These are phyloP conservation scores for Zelleria hepariella DNA, from an alignment of 2,888 invertebrate genomes.

Conservation along the genomic window DNA sequence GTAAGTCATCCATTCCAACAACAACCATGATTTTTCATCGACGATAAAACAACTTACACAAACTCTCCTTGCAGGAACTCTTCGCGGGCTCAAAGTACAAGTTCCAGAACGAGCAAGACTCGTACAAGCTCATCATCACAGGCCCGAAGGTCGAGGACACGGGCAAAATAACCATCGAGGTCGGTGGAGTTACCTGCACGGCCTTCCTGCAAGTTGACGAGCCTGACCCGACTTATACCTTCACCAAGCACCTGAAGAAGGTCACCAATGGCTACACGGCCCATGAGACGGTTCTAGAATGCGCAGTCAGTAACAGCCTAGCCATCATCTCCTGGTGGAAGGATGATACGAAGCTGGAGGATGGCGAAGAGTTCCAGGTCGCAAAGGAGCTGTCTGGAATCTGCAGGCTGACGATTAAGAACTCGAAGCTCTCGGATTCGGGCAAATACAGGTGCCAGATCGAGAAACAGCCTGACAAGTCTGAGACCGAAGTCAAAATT, in stretches of 20 bases:
- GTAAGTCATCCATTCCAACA: no score
- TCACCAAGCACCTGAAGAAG: constrained; percentile 91
- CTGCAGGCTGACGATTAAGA: constrained; percentile 89
- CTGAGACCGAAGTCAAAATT: constrained; percentile 84
- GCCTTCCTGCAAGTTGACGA: constrained; percentile 97
- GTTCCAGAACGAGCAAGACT: constrained; percentile 92
- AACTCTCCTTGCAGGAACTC: constrained; percentile 78
- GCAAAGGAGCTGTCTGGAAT: constrained; percentile 94
- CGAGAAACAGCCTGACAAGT: constrained; percentile 90
- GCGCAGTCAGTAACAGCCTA: constrained; percentile 93
- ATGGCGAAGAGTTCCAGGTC: constrained; percentile 86
- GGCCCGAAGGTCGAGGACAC: constrained; percentile 96
- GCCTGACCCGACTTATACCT: constrained; percentile 94
- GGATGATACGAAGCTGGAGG: constrained; percentile 84
- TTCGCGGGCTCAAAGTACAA: constrained; percentile 98
- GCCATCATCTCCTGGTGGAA: constrained; percentile 96
- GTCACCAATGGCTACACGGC: constrained; percentile 90
- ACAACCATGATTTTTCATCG: no score
- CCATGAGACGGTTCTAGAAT: constrained; percentile 93
- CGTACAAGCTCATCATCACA: constrained; percentile 90
- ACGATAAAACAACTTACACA: no score
- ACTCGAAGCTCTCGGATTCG: constrained; percentile 85
- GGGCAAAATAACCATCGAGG: constrained; percentile 96
- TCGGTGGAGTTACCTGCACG: constrained; percentile 88
- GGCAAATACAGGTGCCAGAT: constrained; percentile 93